Percentiles rank a stretch among this genome's conserved stretches.
Conservation (phyloP, 2,888 invertebrate genomes). For the Agrenia bidenticulata region DNA sequence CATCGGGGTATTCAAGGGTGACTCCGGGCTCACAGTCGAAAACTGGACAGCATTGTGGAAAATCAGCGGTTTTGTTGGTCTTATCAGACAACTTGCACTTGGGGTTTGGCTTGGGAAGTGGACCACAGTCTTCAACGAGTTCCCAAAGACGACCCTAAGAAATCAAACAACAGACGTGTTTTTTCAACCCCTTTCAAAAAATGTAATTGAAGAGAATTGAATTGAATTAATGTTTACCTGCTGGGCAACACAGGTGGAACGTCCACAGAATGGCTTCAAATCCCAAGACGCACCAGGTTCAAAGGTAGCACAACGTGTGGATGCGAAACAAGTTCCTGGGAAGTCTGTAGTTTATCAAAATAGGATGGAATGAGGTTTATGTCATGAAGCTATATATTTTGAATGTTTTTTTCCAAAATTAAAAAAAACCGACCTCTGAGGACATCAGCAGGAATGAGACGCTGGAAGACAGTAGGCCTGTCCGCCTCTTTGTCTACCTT, state of each 20-base stretch:
- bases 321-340: slow-evolving; percentile 88
- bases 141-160: slow-evolving; percentile 69
- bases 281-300: slow-evolving; percentile 85
- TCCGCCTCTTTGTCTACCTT: slow-evolving; percentile 58
- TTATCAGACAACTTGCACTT: slow-evolving; percentile 83
- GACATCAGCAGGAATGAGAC: slow-evolving; percentile 85
- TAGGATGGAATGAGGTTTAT: background rate
- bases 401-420: too few species aligned
- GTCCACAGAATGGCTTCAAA: slow-evolving; percentile 84
- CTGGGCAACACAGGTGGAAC: slow-evolving; percentile 74
- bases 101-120: slow-evolving; percentile 79
- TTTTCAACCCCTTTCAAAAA: too few species aligned
- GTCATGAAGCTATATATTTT: background rate
- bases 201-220: background rate
- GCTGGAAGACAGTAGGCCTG: slow-evolving; percentile 71
- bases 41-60: slow-evolving; percentile 81
- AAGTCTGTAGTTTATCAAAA: slow-evolving; percentile 66
- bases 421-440: slow-evolving; percentile 72
- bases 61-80: slow-evolving; percentile 84
- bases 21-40: slow-evolving; percentile 84
- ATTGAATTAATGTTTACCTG: slow-evolving; percentile 55
- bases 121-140: slow-evolving; percentile 83
- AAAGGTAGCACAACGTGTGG: slow-evolving; percentile 82
- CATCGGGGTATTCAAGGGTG: slow-evolving; percentile 81
- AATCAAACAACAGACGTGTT: background rate